Evolutionary conservation across 2,888 invertebrate genomes (phyloP), one percentile per base, ranked within the genome.

Genomic region (Sicus ferrugineus): DNA sequence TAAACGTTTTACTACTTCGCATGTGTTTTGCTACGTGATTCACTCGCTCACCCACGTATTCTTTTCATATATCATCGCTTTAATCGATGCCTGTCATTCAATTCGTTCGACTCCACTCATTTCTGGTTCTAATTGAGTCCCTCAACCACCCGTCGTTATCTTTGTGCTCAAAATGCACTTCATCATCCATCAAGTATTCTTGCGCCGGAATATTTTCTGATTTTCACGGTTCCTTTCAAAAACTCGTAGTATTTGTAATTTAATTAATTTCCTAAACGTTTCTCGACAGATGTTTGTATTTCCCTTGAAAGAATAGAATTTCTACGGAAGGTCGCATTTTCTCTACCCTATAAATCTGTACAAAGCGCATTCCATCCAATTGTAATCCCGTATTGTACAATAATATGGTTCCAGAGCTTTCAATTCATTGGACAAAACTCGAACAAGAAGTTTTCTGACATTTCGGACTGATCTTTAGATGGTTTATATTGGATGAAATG

Each of bases 151-250:
- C 59, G 62, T 28, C 62, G 46, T 62, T 46, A 62, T 62, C 34
- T 14, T 34, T 14, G 2, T 34, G 34, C 9, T 1, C 42, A 16
- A n/a, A 14, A 42, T 42, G n/a, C 65, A 79, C n/a, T n/a, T 79
- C 78, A 79, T 79, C 80, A 79, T 79, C 78, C 78, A 79, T 79
- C 78, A 79, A 79, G 79, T 77, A 79, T 38, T 46, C 48, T 62
- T 42, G n/a, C n/a, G 14, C n/a, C 30, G n/a, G 28, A n/a, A 21
- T 34, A 50, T 50, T 54, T n/a, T 34, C 31, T 65, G n/a, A 3
- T 28, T 34, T 62, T 46, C 46, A 11, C 26, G 23, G 28, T 23
- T 31, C 30, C 34, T 50, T 54, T 54, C 46, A 67, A 59, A n/a
- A n/a, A n/a, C n/a, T n/a, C n/a, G n/a, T 58, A 59, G 28, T 30